Evolutionary conservation across 2,113 vertebrate species (phyloP).

Genomic region (Megalops atlanticus): DNA sequence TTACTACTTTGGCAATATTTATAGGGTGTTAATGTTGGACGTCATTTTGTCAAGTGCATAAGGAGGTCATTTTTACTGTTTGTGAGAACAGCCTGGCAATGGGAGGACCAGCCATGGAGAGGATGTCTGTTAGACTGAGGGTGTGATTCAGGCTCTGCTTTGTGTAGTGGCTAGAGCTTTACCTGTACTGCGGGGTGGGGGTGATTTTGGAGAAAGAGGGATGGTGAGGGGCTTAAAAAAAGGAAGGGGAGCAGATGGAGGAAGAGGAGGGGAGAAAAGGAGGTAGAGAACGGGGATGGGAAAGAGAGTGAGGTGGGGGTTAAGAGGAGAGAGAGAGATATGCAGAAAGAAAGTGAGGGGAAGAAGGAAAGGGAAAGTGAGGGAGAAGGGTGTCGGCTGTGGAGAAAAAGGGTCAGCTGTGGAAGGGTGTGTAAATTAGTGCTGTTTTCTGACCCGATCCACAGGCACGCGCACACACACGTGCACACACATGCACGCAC

Average conservation of each 20-base stretch:
- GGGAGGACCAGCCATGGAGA: background rate
- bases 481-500: constrained; percentile 16
- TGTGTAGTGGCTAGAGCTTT: background rate
- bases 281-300: background rate
- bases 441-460: constrained; percentile 5
- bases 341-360: background rate
- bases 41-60: background rate
- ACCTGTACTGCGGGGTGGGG: background rate
- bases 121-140: background rate
- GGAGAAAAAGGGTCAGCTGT: background rate
- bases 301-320: background rate
- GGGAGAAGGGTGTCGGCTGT: background rate
- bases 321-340: background rate
- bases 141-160: background rate
- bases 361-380: background rate
- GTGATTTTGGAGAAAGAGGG: background rate
- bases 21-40: background rate
- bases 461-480: constrained; percentile 6
- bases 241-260: too few relatives aligned
- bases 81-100: background rate
- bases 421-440: background rate
- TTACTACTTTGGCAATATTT: background rate
- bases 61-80: background rate
- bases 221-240: background rate
- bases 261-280: background rate